Evolutionary conservation across 2,113 vertebrate species (phyloP).

Genomic region (Pomatostomus ruficeps): DNA sequence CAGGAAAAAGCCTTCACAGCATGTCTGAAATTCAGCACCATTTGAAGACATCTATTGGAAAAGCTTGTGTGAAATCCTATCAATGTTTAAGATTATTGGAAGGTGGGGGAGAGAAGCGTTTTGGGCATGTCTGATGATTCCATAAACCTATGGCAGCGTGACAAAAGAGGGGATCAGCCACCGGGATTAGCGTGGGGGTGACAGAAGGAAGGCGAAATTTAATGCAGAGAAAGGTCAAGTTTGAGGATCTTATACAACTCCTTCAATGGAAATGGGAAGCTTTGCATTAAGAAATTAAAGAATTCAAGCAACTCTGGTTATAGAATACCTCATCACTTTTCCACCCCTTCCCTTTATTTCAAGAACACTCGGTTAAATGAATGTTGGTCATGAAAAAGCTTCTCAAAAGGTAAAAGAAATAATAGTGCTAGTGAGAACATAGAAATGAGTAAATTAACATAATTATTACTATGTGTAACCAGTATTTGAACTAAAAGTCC

Average conservation of each 20-base stretch:
- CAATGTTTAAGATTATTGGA: neutral
- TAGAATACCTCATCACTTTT: neutral
- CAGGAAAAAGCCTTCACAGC: slow-evolving; percentile 11
- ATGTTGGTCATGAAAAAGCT: neutral
- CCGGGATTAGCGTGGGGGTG: neutral
- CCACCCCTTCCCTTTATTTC: neutral
- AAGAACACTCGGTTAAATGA: neutral
- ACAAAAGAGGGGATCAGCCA: neutral
- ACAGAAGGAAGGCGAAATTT: neutral
- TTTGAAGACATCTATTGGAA: slow-evolving; percentile 1
- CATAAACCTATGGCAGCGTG: neutral
- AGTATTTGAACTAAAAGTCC: neutral
- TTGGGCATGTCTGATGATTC: neutral
- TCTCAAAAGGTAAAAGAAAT: neutral
- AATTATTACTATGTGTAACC: neutral
- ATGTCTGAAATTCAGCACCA: neutral
- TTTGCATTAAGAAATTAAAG: neutral
- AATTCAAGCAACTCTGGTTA: neutral
- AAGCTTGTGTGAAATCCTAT: slow-evolving; percentile 41
- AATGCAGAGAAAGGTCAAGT: neutral
- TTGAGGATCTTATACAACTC: neutral
- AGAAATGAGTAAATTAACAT: neutral
- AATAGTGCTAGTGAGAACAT: neutral
- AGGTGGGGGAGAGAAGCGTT: neutral
- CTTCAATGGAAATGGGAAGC: neutral